These are phyloP conservation scores for Hippolais icterina DNA, from an alignment of 2,113 vertebrate species.

Conservation along the genomic window DNA sequence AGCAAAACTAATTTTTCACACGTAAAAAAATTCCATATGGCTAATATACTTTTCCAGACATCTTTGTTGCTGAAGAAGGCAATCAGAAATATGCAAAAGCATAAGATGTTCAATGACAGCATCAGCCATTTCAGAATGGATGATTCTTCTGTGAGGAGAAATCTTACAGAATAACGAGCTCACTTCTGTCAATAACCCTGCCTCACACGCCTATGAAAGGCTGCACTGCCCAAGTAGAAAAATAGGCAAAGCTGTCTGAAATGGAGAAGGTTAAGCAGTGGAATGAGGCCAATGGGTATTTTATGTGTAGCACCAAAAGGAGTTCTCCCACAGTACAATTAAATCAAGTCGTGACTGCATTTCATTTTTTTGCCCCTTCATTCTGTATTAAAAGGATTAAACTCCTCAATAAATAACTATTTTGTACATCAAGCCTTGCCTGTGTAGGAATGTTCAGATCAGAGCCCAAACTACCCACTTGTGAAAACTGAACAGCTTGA, in stretches of 20 bases:
- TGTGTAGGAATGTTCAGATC: slow-evolving; percentile 52
- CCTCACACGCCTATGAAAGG: neutral
- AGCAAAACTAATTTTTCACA: neutral
- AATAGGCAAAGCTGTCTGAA: neutral
- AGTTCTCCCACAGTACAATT: neutral
- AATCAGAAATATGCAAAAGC: neutral
- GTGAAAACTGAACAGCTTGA: slow-evolving; percentile 76
- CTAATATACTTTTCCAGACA: neutral
- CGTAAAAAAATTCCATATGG: neutral
- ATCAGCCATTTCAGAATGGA: neutral
- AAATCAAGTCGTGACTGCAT: neutral
- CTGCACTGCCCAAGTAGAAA: neutral
- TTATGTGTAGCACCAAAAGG: neutral
- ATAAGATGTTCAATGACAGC: neutral
- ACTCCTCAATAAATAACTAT: neutral
- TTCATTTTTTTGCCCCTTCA: neutral
- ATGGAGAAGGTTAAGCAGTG: neutral
- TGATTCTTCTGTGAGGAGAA: neutral
- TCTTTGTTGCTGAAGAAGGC: neutral
- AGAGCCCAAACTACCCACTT: slow-evolving; percentile 40
- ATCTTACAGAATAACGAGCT: accelerated
- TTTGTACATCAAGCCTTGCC: slow-evolving; percentile 36
- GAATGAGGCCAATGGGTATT: neutral
- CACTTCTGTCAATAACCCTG: neutral
- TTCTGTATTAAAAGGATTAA: neutral